Conservation (phyloP, 2,113 vertebrate genomes). For the Mesocricetus auratus region DNA sequence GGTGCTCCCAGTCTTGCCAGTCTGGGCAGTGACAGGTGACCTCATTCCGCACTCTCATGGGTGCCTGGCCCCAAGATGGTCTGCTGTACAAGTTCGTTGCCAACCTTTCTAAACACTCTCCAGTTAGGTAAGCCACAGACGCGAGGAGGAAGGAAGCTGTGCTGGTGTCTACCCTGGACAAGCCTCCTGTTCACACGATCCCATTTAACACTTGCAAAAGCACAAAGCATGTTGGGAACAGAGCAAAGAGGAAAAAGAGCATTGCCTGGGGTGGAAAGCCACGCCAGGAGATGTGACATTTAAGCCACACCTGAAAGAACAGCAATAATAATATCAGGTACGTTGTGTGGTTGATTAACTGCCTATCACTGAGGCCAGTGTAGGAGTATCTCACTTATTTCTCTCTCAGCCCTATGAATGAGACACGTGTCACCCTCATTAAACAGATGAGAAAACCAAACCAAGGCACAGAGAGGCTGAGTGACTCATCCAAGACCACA, state of each 20-base stretch:
- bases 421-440: neutral
- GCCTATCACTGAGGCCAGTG: neutral
- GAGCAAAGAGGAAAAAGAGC: neutral
- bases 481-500: neutral
- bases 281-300: neutral
- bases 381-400: neutral
- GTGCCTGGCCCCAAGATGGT: neutral
- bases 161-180: neutral
- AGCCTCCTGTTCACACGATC: neutral
- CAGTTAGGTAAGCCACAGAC: neutral
- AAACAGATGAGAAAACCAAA: neutral
- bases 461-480: neutral
- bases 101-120: conserved; percentile 15
- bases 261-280: neutral
- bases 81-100: neutral
- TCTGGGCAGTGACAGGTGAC: neutral
- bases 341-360: neutral
- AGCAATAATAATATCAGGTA: neutral
- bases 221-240: neutral
- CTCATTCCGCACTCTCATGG: neutral
- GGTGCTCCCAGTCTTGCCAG: neutral
- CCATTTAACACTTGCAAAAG: conserved; percentile 15
- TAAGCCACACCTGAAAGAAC: neutral
- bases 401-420: neutral
- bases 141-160: neutral